Percentiles rank a stretch among this genome's conserved stretches.
Conservation (phyloP, 2,888 invertebrate species). For the Xestoiulus laeticollis region DNA sequence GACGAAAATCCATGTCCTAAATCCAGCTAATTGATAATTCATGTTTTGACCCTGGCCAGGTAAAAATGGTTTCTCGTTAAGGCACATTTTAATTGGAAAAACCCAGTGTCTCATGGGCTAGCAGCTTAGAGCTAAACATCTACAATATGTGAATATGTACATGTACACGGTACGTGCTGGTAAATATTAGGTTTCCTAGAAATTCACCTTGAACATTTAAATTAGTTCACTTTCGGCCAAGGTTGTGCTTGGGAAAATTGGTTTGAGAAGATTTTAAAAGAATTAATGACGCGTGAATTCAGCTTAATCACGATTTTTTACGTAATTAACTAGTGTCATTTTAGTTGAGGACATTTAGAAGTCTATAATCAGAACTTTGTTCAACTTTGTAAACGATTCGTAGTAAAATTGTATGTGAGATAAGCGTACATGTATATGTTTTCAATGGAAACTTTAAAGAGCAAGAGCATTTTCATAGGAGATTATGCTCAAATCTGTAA, state of each 20-base stretch:
- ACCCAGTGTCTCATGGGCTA: background rate
- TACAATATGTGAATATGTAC: too few species aligned
- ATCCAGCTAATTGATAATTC: background rate
- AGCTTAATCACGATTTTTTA: background rate
- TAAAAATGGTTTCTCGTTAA: background rate
- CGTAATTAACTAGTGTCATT: too few species aligned
- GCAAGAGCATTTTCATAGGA: too few species aligned
- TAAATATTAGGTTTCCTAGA: background rate
- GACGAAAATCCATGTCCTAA: background rate
- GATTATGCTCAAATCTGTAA: too few species aligned
- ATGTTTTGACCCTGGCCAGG: background rate
- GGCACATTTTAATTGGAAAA: background rate
- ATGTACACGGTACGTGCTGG: background rate
- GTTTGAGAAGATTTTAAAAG: background rate
- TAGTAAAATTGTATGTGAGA: too few species aligned
- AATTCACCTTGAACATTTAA: slow-evolving; percentile 39
- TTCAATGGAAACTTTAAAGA: too few species aligned
- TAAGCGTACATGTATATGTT: too few species aligned
- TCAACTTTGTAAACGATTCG: too few species aligned
- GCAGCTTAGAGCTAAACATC: background rate
- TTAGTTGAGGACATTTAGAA: too few species aligned
- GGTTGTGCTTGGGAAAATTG: background rate
- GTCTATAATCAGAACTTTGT: too few species aligned
- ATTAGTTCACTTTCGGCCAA: slow-evolving; percentile 28
- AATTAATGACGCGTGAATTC: background rate